These are phyloP conservation scores for Pleuronectes platessa DNA, from an alignment of 2,113 vertebrate genomes.

Conservation along the genomic window DNA sequence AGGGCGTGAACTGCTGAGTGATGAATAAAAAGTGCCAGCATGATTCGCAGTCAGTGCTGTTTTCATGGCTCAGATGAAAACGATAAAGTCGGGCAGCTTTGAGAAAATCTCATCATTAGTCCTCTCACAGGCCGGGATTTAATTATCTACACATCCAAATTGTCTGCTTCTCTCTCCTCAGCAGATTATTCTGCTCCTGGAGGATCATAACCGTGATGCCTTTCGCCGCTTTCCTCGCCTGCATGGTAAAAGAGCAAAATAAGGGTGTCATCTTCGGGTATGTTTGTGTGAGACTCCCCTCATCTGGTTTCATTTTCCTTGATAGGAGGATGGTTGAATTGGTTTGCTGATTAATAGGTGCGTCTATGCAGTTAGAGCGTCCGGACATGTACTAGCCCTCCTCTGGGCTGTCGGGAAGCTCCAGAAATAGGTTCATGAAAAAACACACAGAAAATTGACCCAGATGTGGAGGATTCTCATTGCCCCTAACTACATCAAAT, in stretches of 20 bases:
- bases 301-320: slow-evolving; percentile 28
- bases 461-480: slow-evolving; percentile 66
- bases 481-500: slow-evolving; percentile 61
- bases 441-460: slow-evolving; percentile 73
- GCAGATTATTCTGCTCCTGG: slow-evolving; percentile 73
- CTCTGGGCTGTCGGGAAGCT: slow-evolving; percentile 25
- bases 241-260: slow-evolving; percentile 58
- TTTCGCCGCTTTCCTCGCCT: slow-evolving; percentile 44
- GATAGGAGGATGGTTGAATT: slow-evolving; percentile 13
- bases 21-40: slow-evolving; percentile 56
- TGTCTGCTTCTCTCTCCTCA: slow-evolving; percentile 65
- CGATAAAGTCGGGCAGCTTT: slow-evolving; percentile 65
- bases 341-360: slow-evolving; percentile 40
- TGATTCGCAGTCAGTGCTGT: slow-evolving; percentile 65
- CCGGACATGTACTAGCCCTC: not conserved
- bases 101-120: slow-evolving; percentile 80
- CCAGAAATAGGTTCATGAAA: slow-evolving; percentile 69
- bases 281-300: not conserved
- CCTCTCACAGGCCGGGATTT: slow-evolving; percentile 78
- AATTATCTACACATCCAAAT: slow-evolving; percentile 77
- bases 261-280: slow-evolving; percentile 25
- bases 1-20: slow-evolving; percentile 67
- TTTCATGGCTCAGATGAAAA: slow-evolving; percentile 69
- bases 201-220: slow-evolving; percentile 65
- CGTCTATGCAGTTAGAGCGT: slow-evolving; percentile 20